Evolutionary conservation across 2,888 invertebrate genomes (phyloP).

Genomic region (Protophormia terraenovae): DNA sequence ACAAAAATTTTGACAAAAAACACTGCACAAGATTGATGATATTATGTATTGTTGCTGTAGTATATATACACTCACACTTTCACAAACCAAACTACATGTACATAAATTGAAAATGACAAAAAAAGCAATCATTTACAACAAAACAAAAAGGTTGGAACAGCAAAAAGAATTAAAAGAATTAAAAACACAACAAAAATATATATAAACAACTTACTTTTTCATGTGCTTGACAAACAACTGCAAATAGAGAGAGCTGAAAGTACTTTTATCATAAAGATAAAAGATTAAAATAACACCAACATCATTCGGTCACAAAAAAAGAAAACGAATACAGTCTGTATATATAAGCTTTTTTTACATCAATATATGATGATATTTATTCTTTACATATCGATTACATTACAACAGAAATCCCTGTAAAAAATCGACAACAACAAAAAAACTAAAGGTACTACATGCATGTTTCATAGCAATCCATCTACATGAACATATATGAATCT

Average conservation of each 20-base stretch:
- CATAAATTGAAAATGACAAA: constrained; percentile 1
- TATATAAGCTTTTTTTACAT: constrained; percentile 24
- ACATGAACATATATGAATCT: not conserved
- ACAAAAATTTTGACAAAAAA: constrained; percentile 39
- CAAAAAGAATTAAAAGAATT: not conserved
- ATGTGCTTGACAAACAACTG: constrained; percentile 46
- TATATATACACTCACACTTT: not conserved
- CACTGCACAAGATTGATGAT: constrained; percentile 47
- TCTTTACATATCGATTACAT: constrained; percentile 53
- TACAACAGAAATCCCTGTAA: constrained; percentile 5
- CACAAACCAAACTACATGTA: not conserved
- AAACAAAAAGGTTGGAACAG: constrained; percentile 12
- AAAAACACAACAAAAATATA: not conserved
- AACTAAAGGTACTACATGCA: not conserved
- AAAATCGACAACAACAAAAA: not conserved
- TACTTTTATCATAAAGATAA: not conserved
- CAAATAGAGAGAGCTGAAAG: constrained; percentile 36
- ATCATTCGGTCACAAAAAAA: no score
- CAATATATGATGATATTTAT: constrained; percentile 39
- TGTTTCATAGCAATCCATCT: constrained; percentile 24
- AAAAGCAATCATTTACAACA: constrained; percentile 2
- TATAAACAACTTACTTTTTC: constrained; percentile 35
- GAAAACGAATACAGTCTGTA: no score
- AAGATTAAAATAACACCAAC: no score
- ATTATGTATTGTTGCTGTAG: constrained; percentile 9